Percentiles rank a stretch among this genome's conserved stretches.
phyloP scores from a whole-genome alignment of 2,113 vertebrate genomes.

The Xyrauchen texanus region DNA sequence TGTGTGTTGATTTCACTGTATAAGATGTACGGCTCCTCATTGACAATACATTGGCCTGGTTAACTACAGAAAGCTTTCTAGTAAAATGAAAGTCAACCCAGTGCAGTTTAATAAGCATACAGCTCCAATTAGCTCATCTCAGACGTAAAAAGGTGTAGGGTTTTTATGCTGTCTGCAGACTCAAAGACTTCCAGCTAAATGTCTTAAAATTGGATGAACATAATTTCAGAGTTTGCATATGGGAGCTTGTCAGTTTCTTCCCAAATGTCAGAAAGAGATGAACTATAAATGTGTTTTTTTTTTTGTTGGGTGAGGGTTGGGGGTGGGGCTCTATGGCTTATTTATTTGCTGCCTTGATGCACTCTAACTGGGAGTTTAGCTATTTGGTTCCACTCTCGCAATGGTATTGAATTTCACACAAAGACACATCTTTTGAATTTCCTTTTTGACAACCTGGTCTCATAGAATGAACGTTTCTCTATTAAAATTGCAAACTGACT shows the following conservation, averaged over 20 bases:
- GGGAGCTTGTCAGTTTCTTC: not conserved
- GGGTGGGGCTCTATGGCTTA: not conserved
- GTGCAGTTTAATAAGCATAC: conserved; percentile 17
- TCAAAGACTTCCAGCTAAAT: not conserved
- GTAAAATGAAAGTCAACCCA: conserved; percentile 35
- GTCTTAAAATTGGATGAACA: not conserved
- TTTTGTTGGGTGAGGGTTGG: too few species aligned
- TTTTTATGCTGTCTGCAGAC: conserved; percentile 3
- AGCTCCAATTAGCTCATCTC: conserved; percentile 30
- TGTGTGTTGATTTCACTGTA: not conserved
- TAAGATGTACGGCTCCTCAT: not conserved
- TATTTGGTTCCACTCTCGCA: conserved; percentile 15
- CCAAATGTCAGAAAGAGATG: not conserved
- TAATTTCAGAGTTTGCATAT: not conserved
- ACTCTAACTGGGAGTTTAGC: not conserved
- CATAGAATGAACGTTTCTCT: too few species aligned
- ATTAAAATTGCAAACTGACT: too few species aligned
- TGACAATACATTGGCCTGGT: not conserved
- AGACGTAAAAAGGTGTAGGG: not conserved
- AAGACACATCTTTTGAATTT: not conserved
- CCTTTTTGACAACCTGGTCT: too few species aligned
- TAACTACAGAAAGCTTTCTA: not conserved
- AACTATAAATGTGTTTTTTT: too few species aligned
- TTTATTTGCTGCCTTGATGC: conserved; percentile 36
- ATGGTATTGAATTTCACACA: not conserved